Evolutionary conservation across 2,113 vertebrate species (phyloP).

Genomic region (Ellobius talpinus): DNA sequence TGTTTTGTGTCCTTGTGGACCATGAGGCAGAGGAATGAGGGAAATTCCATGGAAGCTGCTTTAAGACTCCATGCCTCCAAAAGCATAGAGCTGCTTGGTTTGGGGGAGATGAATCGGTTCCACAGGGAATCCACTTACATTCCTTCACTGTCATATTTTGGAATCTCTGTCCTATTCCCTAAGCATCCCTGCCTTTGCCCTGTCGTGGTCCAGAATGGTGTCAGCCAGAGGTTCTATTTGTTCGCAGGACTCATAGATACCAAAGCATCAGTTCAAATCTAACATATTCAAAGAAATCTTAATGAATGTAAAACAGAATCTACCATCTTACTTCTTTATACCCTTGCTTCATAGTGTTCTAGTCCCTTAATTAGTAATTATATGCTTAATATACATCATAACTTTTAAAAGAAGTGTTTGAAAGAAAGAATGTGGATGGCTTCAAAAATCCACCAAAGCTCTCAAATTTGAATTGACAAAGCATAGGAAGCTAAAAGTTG

Average conservation of each 20-base stretch:
- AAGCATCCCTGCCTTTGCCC: background rate
- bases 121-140: background rate
- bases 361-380: background rate
- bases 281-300: background rate
- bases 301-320: background rate
- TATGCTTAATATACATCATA: background rate
- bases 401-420: background rate
- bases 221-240: background rate
- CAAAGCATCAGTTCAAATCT: background rate
- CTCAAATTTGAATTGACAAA: background rate
- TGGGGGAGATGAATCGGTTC: too few species aligned
- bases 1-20: background rate
- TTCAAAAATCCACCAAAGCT: constrained; percentile 22
- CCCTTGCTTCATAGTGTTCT: background rate
- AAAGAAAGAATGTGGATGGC: background rate
- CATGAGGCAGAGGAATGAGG: background rate
- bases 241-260: background rate
- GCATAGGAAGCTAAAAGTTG: background rate
- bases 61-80: background rate
- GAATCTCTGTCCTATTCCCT: background rate
- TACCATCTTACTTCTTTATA: background rate
- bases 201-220: too few species aligned
- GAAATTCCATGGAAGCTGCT: background rate
- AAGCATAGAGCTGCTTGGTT: background rate
- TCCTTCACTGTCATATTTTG: background rate